Percentiles rank a stretch among this genome's conserved stretches.
phyloP scores from a whole-genome alignment of 1,140 invertebrate species.

The Agrypnia vestita region DNA sequence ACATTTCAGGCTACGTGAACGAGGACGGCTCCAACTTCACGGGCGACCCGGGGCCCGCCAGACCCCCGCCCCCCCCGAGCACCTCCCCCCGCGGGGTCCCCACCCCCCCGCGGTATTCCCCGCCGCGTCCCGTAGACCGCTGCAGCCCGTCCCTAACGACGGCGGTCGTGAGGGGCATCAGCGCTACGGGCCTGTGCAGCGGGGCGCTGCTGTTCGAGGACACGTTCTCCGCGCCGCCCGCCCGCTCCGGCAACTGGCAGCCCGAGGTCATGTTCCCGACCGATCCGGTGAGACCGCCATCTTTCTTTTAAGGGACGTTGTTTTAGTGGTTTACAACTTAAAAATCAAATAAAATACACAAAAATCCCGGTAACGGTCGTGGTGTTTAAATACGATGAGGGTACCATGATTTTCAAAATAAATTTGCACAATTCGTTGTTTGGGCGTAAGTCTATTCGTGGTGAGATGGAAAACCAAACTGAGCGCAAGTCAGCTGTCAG shows the following conservation, averaged over 20 bases:
- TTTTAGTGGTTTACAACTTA: too few species aligned
- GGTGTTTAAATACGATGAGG: too few species aligned
- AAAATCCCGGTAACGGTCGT: too few species aligned
- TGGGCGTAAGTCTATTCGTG: too few species aligned
- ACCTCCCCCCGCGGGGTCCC: neutral
- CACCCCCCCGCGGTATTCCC: neutral
- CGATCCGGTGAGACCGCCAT: slow-evolving; percentile 66
- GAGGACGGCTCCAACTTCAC: slow-evolving; percentile 38
- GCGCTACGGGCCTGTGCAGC: slow-evolving; percentile 67
- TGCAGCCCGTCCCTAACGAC: neutral
- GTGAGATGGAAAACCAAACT: too few species aligned
- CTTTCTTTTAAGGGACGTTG: too few species aligned
- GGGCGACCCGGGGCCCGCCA: too few species aligned
- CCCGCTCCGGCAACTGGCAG: slow-evolving; percentile 57
- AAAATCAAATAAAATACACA: too few species aligned
- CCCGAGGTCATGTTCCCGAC: slow-evolving; percentile 70
- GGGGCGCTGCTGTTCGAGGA: slow-evolving; percentile 74
- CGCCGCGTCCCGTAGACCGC: slow-evolving; percentile 18
- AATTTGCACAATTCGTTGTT: too few species aligned
- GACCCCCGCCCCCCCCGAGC: neutral
- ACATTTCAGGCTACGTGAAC: slow-evolving; percentile 46
- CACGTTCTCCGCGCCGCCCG: slow-evolving; percentile 70
- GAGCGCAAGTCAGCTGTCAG: too few species aligned
- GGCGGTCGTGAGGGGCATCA: neutral
- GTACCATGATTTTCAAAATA: too few species aligned